Percentiles rank a stretch among this genome's conserved stretches.
Conservation (phyloP, 1,140 invertebrate genomes). For the Oncopodura yosiiana region DNA sequence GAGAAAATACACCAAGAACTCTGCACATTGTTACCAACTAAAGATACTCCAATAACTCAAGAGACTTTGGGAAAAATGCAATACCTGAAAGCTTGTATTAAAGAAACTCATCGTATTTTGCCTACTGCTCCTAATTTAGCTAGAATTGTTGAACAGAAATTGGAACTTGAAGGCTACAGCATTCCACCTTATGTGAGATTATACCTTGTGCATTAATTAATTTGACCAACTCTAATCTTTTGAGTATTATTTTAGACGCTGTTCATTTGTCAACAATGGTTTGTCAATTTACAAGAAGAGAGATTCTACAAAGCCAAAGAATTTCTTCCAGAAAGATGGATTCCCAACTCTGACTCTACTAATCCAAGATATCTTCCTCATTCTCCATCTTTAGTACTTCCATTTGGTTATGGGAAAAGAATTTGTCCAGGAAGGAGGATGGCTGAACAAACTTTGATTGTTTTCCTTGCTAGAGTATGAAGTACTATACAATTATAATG, state of each 20-base stretch:
- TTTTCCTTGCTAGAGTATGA: slow-evolving; percentile 60
- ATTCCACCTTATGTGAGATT: slow-evolving; percentile 63
- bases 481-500: background rate
- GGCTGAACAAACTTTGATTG: slow-evolving; percentile 63
- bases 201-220: slow-evolving; percentile 10
- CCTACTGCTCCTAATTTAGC: slow-evolving; percentile 75
- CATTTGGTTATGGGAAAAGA: slow-evolving; percentile 74
- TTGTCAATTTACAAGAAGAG: slow-evolving; percentile 63
- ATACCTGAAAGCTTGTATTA: slow-evolving; percentile 74
- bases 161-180: slow-evolving; percentile 62
- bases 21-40: slow-evolving; percentile 43
- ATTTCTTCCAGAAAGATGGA: slow-evolving; percentile 73
- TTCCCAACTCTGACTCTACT: slow-evolving; percentile 42
- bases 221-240: background rate
- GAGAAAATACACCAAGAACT: slow-evolving; percentile 65
- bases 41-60: slow-evolving; percentile 48
- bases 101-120: slow-evolving; percentile 70
- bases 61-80: slow-evolving; percentile 52
- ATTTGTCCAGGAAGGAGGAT: slow-evolving; percentile 75
- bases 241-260: slow-evolving; percentile 54
- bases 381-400: slow-evolving; percentile 57
- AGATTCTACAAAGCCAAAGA: slow-evolving; percentile 65
- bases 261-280: slow-evolving; percentile 71
- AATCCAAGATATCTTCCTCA: slow-evolving; percentile 38
- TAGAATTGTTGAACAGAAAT: slow-evolving; percentile 63